Conservation (phyloP, 1,140 invertebrate species). For the Stenopsyche tienmushanensis region DNA sequence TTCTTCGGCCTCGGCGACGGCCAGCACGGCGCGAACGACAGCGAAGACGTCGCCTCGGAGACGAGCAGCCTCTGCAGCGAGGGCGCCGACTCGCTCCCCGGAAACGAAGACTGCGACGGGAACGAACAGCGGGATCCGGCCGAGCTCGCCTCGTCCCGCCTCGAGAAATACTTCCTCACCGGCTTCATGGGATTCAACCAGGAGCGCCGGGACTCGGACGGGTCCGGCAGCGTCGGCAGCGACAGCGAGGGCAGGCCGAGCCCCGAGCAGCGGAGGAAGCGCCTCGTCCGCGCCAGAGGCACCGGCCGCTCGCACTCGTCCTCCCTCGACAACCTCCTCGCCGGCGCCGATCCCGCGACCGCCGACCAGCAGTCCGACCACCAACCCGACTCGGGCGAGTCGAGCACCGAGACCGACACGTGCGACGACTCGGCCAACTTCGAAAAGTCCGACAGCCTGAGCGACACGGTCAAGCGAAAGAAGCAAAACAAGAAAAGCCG, state of each 20-base stretch:
- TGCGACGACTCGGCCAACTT: conserved; percentile 68
- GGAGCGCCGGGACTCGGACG: conserved; percentile 74
- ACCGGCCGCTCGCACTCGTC: conserved; percentile 77
- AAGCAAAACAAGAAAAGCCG: conserved; percentile 68
- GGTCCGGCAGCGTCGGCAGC: conserved; percentile 78
- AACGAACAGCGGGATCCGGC: conserved; percentile 59
- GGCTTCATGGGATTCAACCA: conserved; percentile 80
- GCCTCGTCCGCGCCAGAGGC: conserved; percentile 74
- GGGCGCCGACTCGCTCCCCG: conserved; percentile 66
- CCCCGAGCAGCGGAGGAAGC: conserved; percentile 79
- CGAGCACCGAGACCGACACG: conserved; percentile 75
- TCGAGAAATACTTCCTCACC: conserved; percentile 89
- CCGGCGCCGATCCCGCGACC: conserved; percentile 57
- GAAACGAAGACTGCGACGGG: conserved; percentile 56
- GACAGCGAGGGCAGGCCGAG: conserved; percentile 84
- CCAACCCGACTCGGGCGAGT: conserved; percentile 65
- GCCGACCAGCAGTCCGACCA: conserved; percentile 48
- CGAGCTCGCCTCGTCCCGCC: conserved; percentile 78
- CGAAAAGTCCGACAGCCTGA: conserved; percentile 70
- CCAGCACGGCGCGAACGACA: conserved; percentile 54
- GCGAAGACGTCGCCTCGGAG: conserved; percentile 79
- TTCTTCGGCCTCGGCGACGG: conserved; percentile 81
- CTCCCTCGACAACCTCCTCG: conserved; percentile 73
- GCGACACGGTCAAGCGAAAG: conserved; percentile 81
- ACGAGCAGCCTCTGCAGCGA: conserved; percentile 86